A percentile compares a stretch with the other conserved stretches of the same genome.
phyloP scores from a whole-genome alignment of 1,140 invertebrate genomes.

The Tetramorium parvispinum region DNA sequence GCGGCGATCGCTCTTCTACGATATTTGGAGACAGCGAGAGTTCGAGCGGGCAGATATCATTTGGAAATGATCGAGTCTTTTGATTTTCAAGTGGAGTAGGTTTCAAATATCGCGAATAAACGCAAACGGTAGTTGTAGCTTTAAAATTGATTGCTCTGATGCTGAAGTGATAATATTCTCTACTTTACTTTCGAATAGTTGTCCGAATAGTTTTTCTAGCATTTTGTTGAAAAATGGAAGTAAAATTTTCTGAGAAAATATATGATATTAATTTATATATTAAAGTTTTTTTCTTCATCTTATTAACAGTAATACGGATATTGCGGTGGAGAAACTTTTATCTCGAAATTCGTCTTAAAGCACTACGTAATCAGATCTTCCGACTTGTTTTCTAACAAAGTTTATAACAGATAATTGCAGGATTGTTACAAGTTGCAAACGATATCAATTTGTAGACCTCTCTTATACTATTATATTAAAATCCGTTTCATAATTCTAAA shows the following conservation, averaged over 20 bases:
- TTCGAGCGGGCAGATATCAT: constrained; percentile 14
- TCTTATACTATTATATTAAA: not conserved
- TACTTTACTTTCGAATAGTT: too few relatives aligned
- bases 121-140: not conserved
- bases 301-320: not conserved
- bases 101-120: not conserved
- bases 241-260: not conserved
- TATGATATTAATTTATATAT: not conserved
- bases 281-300: not conserved
- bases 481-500: not conserved
- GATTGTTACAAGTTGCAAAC: not conserved
- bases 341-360: not conserved
- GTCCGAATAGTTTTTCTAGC: too few relatives aligned
- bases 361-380: not conserved
- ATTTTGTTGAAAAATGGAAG: not conserved
- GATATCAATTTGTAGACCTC: not conserved
- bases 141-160: not conserved
- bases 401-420: not conserved
- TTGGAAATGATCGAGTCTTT: not conserved
- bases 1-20: constrained; percentile 50
- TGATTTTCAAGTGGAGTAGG: constrained; percentile 19
- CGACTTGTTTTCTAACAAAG: not conserved
- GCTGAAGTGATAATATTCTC: too few relatives aligned
- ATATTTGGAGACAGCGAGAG: constrained; percentile 51
- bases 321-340: not conserved